Percentiles rank a stretch among this genome's conserved stretches.
These are phyloP conservation scores for Anguilla megastoma DNA, from an alignment of 2,797 vertebrate species.

Conservation along the genomic window DNA sequence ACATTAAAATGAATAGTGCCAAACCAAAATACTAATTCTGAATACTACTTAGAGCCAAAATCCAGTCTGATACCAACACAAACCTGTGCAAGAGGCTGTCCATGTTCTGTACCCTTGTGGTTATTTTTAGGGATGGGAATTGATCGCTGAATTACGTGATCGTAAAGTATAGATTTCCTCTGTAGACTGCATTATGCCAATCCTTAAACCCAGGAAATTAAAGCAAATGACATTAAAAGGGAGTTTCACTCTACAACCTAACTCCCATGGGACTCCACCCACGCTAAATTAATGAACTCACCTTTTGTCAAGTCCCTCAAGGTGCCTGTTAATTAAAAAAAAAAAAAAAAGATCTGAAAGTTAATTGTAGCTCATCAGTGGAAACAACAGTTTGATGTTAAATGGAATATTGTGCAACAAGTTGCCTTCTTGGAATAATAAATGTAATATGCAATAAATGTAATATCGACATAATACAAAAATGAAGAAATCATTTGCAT, in stretches of 20 bases:
- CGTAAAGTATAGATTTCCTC: neutral
- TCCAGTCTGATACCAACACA: neutral
- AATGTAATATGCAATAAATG: no score
- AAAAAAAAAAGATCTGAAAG: neutral
- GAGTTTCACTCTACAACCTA: neutral
- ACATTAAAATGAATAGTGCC: no score
- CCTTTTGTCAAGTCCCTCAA: constrained; percentile 11
- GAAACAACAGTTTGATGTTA: no score
- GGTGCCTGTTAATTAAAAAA: neutral
- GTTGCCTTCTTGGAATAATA: no score
- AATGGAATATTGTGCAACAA: no score
- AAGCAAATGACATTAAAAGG: neutral
- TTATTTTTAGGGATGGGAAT: neutral
- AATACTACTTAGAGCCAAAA: no score
- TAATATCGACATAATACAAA: no score
- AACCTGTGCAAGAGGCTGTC: neutral
- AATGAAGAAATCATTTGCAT: no score
- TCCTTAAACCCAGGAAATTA: neutral
- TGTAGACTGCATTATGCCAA: neutral
- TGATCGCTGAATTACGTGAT: neutral
- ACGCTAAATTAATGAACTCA: neutral
- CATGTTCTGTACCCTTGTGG: neutral
- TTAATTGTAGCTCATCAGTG: neutral
- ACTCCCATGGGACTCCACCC: neutral
- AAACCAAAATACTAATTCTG: no score